Conservation (phyloP, 2,797 vertebrate species). For the Mastacembelus armatus region DNA sequence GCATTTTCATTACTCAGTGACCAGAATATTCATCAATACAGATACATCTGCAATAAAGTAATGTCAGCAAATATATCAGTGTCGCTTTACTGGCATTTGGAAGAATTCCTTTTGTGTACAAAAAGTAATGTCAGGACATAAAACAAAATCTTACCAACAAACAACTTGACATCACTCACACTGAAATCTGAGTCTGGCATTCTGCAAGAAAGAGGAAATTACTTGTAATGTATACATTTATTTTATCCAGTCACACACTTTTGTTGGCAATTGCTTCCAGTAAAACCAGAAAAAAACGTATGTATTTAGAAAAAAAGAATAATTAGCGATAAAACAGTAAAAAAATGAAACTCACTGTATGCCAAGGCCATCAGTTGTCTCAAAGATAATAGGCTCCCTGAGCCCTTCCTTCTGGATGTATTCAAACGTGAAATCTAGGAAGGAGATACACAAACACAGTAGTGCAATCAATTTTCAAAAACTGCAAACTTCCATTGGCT, state of each 20-base stretch:
- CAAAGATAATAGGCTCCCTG: conserved; percentile 94
- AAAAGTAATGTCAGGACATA: background rate
- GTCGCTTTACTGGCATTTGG: too few species aligned
- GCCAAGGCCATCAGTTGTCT: conserved; percentile 91
- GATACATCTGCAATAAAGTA: background rate
- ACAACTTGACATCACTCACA: conserved; percentile 94
- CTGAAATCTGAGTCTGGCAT: conserved; percentile 96
- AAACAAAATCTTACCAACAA: conserved; percentile 87
- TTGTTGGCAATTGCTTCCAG: background rate
- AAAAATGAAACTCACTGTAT: conserved; percentile 87
- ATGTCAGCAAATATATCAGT: too few species aligned
- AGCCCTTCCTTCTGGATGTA: conserved; percentile 96
- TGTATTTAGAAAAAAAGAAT: background rate
- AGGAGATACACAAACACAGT: conserved; percentile 15
- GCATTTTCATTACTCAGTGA: too few species aligned
- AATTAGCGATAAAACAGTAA: background rate
- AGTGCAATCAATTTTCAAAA: background rate
- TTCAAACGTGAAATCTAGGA: conserved; percentile 94
- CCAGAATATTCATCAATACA: background rate
- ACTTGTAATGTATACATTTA: background rate
- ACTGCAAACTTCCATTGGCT: background rate
- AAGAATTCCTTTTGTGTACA: background rate
- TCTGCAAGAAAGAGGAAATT: conserved; percentile 76
- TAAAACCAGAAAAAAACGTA: background rate
- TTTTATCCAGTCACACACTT: background rate